phyloP scores from a whole-genome alignment of 2,888 invertebrate species.

The Tupiocoris notatus region DNA sequence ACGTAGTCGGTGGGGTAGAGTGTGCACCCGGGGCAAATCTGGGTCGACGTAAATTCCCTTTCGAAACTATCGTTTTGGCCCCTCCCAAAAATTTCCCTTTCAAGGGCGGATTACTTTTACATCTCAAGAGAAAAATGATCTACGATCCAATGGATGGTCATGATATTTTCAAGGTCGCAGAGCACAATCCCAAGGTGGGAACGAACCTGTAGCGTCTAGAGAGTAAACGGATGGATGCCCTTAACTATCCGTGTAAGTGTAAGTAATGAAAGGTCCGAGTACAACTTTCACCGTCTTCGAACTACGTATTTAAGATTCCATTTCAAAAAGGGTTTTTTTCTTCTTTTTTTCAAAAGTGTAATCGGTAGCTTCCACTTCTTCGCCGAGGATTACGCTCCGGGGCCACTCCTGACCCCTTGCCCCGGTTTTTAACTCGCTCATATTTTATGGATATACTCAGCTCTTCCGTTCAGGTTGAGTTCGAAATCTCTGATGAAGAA shows the following conservation, averaged over 20 bases:
- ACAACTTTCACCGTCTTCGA: constrained; percentile 15
- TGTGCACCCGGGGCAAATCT: not conserved
- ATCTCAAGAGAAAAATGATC: not conserved
- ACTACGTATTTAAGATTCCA: constrained; percentile 14
- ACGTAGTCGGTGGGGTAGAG: not conserved
- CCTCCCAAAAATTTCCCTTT: constrained; percentile 3
- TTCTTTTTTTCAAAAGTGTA: constrained; percentile 1
- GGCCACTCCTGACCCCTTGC: constrained; percentile 28
- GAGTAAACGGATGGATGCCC: constrained; percentile 8
- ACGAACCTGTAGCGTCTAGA: not conserved
- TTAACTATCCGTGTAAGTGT: constrained; percentile 10
- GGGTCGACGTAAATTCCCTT: constrained; percentile 3
- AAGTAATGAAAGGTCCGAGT: constrained; percentile 31
- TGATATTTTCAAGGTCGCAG: constrained; percentile 7
- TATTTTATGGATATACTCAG: constrained; percentile 5
- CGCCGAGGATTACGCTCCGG: constrained; percentile 5
- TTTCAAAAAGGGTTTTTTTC: constrained; percentile 17
- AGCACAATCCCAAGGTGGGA: not conserved
- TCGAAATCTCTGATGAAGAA: not conserved
- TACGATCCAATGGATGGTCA: not conserved
- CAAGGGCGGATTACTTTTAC: constrained; percentile 10
- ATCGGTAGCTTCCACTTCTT: constrained; percentile 17
- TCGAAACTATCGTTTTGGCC: not conserved
- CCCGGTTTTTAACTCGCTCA: constrained; percentile 9
- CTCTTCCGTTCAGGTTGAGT: not conserved